Percentiles rank a stretch among this genome's conserved stretches.
These are phyloP conservation scores for Thecocarcelia acutangulata DNA, from an alignment of 2,888 invertebrate genomes.

Conservation along the genomic window DNA sequence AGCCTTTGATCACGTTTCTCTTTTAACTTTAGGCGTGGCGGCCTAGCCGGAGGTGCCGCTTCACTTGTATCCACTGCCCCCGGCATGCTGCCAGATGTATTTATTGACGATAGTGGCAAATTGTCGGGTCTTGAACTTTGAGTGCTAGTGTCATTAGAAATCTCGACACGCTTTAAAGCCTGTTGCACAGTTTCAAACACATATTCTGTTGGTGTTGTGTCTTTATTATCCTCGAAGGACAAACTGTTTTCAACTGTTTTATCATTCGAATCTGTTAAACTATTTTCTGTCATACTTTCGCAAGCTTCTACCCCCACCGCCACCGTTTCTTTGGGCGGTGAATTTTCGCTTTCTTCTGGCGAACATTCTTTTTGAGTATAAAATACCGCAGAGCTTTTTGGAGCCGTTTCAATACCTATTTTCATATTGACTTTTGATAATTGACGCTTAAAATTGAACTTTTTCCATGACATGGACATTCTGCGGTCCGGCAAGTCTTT, in stretches of 20 bases:
- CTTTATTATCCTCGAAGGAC: slow-evolving; percentile 40
- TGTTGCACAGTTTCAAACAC: slow-evolving; percentile 59
- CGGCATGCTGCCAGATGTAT: slow-evolving; percentile 73
- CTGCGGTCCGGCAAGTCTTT: slow-evolving; percentile 83
- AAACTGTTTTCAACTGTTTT: slow-evolving; percentile 12
- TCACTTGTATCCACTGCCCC: slow-evolving; percentile 59
- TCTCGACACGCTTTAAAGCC: slow-evolving; percentile 78
- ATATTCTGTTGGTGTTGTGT: neutral
- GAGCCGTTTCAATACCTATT: slow-evolving; percentile 80
- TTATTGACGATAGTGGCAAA: slow-evolving; percentile 83
- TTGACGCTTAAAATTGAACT: slow-evolving; percentile 90
- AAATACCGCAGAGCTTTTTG: slow-evolving; percentile 81
- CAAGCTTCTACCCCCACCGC: slow-evolving; percentile 71
- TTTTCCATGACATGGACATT: slow-evolving; percentile 88
- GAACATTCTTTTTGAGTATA: slow-evolving; percentile 77
- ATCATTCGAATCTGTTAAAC: slow-evolving; percentile 48
- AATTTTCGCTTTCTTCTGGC: slow-evolving; percentile 72
- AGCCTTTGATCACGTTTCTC: slow-evolving; percentile 86
- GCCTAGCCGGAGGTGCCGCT: slow-evolving; percentile 83
- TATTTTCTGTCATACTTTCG: slow-evolving; percentile 67
- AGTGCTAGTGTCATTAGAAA: slow-evolving; percentile 76
- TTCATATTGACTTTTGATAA: slow-evolving; percentile 88
- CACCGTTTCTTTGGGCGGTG: slow-evolving; percentile 65
- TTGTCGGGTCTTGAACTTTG: slow-evolving; percentile 84
- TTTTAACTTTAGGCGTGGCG: slow-evolving; percentile 83